A percentile compares a stretch with the other conserved stretches of the same genome.
Conservation (phyloP, 2,888 invertebrate species). For the Nycteola revayana region DNA sequence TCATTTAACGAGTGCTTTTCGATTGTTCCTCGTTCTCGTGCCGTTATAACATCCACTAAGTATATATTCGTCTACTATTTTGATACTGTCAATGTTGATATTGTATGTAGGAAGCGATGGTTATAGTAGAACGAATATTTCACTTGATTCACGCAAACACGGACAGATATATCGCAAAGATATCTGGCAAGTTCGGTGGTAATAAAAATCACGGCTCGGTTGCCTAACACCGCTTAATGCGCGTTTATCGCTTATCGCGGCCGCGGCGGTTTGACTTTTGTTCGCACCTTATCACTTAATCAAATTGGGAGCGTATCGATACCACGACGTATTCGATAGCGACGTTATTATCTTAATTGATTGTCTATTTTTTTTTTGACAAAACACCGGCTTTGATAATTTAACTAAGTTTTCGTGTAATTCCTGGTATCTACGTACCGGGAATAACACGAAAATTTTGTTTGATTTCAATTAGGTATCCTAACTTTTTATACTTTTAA, state of each 20-base stretch:
- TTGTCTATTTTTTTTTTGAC: constrained; percentile 70
- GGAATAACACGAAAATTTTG: too few species aligned
- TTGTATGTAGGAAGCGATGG: too few species aligned
- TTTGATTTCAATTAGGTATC: too few species aligned
- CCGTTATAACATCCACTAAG: too few species aligned
- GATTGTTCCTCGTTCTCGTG: too few species aligned
- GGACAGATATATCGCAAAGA: constrained; percentile 46
- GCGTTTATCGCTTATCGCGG: constrained; percentile 66
- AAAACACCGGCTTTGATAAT: constrained; percentile 54
- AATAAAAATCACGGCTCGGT: constrained; percentile 76
- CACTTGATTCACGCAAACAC: constrained; percentile 7
- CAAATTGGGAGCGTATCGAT: constrained; percentile 78
- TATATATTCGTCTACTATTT: too few species aligned
- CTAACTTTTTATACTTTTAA: too few species aligned
- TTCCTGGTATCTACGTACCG: neutral
- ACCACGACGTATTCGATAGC: constrained; percentile 70
- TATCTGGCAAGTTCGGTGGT: constrained; percentile 61
- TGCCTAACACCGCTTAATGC: constrained; percentile 73
- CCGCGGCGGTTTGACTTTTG: constrained; percentile 72
- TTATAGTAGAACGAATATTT: too few species aligned
- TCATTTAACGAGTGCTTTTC: too few species aligned
- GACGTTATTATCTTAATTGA: constrained; percentile 77
- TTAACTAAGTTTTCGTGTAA: too few species aligned
- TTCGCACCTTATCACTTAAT: constrained; percentile 72
- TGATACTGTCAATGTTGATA: too few species aligned